Percentiles rank a stretch among this genome's conserved stretches.
Conservation (phyloP, 1,140 invertebrate genomes). For the Pogonomyrmex californicus region DNA sequence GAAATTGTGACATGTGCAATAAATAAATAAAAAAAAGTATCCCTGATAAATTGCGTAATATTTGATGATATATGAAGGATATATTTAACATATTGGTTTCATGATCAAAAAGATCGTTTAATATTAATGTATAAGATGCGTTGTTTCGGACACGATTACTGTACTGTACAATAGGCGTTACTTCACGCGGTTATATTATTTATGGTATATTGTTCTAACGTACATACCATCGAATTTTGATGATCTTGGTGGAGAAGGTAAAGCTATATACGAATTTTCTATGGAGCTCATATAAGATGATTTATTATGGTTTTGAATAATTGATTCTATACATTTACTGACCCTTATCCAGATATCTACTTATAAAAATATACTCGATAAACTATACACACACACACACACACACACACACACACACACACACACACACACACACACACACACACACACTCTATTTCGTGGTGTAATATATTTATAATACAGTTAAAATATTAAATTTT, state of each 20-base stretch:
- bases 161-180: constrained; percentile 29
- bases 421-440: too few relatives aligned
- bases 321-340: neutral
- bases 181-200: neutral
- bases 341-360: neutral
- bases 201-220: constrained; percentile 25
- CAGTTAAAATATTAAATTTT: constrained; percentile 8
- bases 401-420: too few relatives aligned
- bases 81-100: neutral
- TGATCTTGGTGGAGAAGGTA: neutral
- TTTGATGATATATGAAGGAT: neutral
- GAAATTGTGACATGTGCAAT: neutral
- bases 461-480: neutral
- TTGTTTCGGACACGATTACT: neutral
- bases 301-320: constrained; percentile 22
- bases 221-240: constrained; percentile 1
- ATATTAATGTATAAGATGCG: neutral
- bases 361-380: neutral
- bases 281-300: constrained; percentile 7
- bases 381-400: neutral
- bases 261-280: constrained; percentile 15
- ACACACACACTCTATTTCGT: too few relatives aligned
- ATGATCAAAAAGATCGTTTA: neutral
- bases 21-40: neutral
- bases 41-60: neutral